Evolutionary conservation across 2,797 vertebrate genomes (phyloP), one percentile per base, ranked within the genome.

Genomic region (Tapera naevia): DNA sequence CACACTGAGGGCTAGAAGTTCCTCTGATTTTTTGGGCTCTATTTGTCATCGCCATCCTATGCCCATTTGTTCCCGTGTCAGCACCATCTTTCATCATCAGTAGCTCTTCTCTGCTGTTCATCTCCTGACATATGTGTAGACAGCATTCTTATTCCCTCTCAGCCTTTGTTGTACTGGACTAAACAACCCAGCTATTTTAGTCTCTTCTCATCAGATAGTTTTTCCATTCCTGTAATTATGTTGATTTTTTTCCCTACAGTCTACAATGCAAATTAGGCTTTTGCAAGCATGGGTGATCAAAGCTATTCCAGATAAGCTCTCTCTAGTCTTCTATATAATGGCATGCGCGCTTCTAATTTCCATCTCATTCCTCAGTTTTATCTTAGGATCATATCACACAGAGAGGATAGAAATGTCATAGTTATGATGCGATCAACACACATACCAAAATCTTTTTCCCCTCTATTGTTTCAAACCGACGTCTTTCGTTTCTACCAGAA

Each of bases 251-350:
- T 89, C 60, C 46, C 75, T 60, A 22, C 56, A 83, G 75, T 64
- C 91, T 88, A 17, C 89, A 88, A 91, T 96, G 94, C 87, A 95
- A 95, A 94, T 94, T 64, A 83, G 87, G 41, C 79, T 80, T 89
- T 93, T 89, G 64, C 79, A 93, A 78, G 94, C 89, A 57, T 30
- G 70, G 73, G 28, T 88, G 90, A 95, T 96, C 96, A 95, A 95
- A 96, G 93, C 81, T 87, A 46, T 76, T 90, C 60, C 80, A 91
- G 88, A 93, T 94, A 92, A 96, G 78, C 86, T 84, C 86, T 94
- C 35, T 13, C 58, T 79, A 91, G 82, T 66, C 48, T 86, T 93
- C 66, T 93, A 23, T 91, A 43, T 84, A 88, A 82, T 93, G 74
- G 56, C 60, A 92, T 82, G 90, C 86, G 73, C 79, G 86, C 80